phyloP scores from a whole-genome alignment of 2,888 invertebrate genomes.

The Macrosiphum euphorbiae region DNA sequence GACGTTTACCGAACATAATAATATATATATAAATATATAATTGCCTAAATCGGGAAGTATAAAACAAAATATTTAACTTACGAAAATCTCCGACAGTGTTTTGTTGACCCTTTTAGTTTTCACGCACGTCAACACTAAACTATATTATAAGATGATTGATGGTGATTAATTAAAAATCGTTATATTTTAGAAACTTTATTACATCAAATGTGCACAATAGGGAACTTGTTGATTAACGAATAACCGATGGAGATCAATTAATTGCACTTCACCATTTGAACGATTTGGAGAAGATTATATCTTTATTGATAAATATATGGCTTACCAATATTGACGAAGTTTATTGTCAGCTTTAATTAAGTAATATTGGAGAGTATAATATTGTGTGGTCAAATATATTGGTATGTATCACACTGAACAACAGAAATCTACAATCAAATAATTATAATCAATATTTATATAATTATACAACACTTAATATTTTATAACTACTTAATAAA shows the following conservation, averaged over 20 bases:
- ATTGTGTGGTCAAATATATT: background rate
- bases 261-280: background rate
- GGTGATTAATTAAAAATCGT: constrained; percentile 2
- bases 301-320: background rate
- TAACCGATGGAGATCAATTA: background rate
- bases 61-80: background rate
- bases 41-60: background rate
- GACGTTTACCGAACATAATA: background rate
- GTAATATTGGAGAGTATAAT: background rate
- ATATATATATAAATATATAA: background rate
- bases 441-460: background rate
- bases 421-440: background rate
- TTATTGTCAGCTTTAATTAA: background rate
- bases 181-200: background rate
- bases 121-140: background rate
- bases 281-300: background rate
- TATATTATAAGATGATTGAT: background rate
- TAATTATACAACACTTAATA: background rate
- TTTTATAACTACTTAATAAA: background rate
- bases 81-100: background rate
- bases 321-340: background rate
- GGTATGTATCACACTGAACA: background rate
- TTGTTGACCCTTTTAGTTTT: background rate
- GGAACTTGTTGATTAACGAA: background rate
- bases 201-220: background rate